phyloP scores from a whole-genome alignment of 1,140 invertebrate species.

The Drosophila varians region DNA sequence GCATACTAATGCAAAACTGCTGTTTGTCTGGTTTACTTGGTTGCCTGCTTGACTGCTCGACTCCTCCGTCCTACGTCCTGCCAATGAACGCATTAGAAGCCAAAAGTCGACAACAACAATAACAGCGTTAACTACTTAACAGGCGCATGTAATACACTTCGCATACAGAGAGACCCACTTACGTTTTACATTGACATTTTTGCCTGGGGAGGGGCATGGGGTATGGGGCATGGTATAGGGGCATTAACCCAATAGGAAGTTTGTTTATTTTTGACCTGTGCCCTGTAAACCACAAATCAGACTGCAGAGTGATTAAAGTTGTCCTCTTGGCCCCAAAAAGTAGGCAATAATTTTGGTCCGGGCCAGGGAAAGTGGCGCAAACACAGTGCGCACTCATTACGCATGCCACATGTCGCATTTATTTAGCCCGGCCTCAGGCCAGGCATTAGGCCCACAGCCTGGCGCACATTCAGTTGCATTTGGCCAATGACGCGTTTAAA shows the following conservation, averaged over 20 bases:
- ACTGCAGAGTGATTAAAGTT: slow-evolving; percentile 47
- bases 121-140: slow-evolving; percentile 63
- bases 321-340: slow-evolving; percentile 37
- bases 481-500: slow-evolving; percentile 19
- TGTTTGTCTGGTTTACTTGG: slow-evolving; percentile 53
- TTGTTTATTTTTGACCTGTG: slow-evolving; percentile 40
- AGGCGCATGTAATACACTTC: slow-evolving; percentile 52
- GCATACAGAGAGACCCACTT: slow-evolving; percentile 30
- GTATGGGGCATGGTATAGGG: background rate
- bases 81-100: slow-evolving; percentile 57
- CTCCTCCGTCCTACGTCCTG: slow-evolving; percentile 8
- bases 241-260: slow-evolving; percentile 4
- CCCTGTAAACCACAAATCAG: slow-evolving; percentile 34
- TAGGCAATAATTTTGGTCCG: slow-evolving; percentile 26
- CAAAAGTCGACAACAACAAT: slow-evolving; percentile 45
- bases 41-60: slow-evolving; percentile 4
- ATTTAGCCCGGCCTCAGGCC: slow-evolving; percentile 13
- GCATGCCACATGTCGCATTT: slow-evolving; percentile 19
- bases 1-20: slow-evolving; percentile 60
- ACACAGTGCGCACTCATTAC: slow-evolving; percentile 27
- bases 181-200: slow-evolving; percentile 53
- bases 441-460: slow-evolving; percentile 36
- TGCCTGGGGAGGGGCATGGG: background rate
- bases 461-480: slow-evolving; percentile 8
- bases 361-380: no score